Conservation (phyloP, 53 echinoderm and acorn worm genomes). For the Crossaster papposus region DNA sequence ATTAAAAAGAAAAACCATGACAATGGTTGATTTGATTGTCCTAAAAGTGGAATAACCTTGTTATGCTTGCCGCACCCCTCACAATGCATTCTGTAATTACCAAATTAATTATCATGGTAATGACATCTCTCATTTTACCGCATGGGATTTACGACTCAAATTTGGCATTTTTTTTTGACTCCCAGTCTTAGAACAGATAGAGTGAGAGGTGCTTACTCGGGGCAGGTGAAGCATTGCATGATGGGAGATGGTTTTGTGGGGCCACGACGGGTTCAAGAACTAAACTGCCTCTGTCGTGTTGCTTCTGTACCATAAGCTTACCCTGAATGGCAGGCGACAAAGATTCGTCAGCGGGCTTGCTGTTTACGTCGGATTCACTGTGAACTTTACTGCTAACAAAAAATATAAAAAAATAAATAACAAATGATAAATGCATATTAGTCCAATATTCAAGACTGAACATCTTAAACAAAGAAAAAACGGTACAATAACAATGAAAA, state of each 20-base stretch:
- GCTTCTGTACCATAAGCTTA: conserved; percentile 39
- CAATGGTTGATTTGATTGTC: too few species aligned
- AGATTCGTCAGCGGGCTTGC: neutral
- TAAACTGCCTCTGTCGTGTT: conserved; percentile 15
- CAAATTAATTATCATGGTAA: neutral
- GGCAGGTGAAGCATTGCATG: conserved; percentile 33
- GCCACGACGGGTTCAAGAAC: conserved; percentile 25
- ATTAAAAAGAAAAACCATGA: too few species aligned
- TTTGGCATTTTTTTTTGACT: neutral
- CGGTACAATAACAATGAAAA: too few species aligned
- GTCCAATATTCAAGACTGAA: too few species aligned
- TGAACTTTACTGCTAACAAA: conserved; percentile 32
- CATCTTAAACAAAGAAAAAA: too few species aligned
- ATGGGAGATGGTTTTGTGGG: neutral
- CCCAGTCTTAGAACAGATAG: conserved; percentile 15
- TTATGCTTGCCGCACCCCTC: too few species aligned
- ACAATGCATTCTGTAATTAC: neutral
- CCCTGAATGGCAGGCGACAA: neutral
- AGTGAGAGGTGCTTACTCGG: conserved; percentile 18
- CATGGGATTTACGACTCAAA: neutral
- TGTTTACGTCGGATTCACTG: neutral
- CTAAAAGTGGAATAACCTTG: too few species aligned
- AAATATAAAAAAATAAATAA: too few species aligned
- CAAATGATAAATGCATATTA: too few species aligned
- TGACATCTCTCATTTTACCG: neutral